Evolutionary conservation across 2,113 vertebrate species (phyloP).

Genomic region (Cephalopholis sonnerati): DNA sequence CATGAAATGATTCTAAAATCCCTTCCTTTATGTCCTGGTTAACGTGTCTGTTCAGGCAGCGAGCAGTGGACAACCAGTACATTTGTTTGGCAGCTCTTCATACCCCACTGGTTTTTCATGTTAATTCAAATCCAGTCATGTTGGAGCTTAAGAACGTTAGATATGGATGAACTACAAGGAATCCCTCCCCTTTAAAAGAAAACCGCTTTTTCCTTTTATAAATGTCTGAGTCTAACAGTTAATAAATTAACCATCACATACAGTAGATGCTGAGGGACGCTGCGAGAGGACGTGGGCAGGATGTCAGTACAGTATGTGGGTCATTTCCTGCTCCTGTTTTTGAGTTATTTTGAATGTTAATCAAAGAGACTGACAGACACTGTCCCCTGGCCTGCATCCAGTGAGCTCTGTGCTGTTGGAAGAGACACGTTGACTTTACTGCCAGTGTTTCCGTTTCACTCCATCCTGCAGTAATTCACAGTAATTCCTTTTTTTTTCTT

Average conservation of each 20-base stretch:
- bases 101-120: slow-evolving; percentile 20
- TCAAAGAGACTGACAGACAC: slow-evolving; percentile 66
- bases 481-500: slow-evolving; percentile 7
- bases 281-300: slow-evolving; percentile 30
- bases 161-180: slow-evolving; percentile 38
- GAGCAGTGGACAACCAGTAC: not conserved
- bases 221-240: slow-evolving; percentile 32
- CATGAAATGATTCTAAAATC: slow-evolving; percentile 22
- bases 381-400: slow-evolving; percentile 54
- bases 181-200: slow-evolving; percentile 17
- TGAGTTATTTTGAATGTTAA: slow-evolving; percentile 62
- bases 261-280: not conserved
- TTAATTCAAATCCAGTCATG: slow-evolving; percentile 32
- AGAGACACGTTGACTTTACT: slow-evolving; percentile 40
- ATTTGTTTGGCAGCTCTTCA: slow-evolving; percentile 36
- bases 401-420: slow-evolving; percentile 40
- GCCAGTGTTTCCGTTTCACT: slow-evolving; percentile 42
- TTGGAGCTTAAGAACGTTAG: slow-evolving; percentile 29
- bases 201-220: slow-evolving; percentile 37
- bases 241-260: slow-evolving; percentile 57
- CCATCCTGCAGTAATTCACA: slow-evolving; percentile 27
- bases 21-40: not conserved
- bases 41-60: not conserved
- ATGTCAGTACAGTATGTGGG: slow-evolving; percentile 68
- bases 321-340: slow-evolving; percentile 66